phyloP scores from a whole-genome alignment of 2,888 invertebrate genomes.

The Plutella xylostella region DNA sequence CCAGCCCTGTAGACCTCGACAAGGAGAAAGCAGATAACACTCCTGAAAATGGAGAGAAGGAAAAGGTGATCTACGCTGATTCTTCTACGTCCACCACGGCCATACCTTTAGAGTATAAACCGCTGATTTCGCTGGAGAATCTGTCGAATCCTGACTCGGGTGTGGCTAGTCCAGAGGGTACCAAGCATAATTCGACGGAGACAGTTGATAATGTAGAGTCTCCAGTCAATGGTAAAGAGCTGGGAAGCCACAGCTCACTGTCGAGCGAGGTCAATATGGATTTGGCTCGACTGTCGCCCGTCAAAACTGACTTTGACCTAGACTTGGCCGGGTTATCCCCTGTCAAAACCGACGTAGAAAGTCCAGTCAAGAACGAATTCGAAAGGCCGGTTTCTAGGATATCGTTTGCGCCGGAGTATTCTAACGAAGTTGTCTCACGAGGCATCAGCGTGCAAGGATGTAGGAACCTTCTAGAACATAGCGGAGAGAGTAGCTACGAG shows the following conservation, averaged over 20 bases:
- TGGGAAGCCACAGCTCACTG: constrained; percentile 56
- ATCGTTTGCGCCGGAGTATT: constrained; percentile 49
- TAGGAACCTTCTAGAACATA: constrained; percentile 44
- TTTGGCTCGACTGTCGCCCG: constrained; percentile 29
- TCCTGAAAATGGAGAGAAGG: constrained; percentile 70
- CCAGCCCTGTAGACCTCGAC: constrained; percentile 55
- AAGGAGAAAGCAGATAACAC: constrained; percentile 69
- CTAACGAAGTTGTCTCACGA: constrained; percentile 49
- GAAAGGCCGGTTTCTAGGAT: constrained; percentile 43
- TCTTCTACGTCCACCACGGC: constrained; percentile 38
- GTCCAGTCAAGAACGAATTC: constrained; percentile 43
- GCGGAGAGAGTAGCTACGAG: constrained; percentile 48
- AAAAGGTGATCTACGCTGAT: constrained; percentile 64
- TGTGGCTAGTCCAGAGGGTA: constrained; percentile 68
- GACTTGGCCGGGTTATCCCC: constrained; percentile 42
- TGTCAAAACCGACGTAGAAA: constrained; percentile 16
- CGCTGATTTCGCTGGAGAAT: constrained; percentile 47
- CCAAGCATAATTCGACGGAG: constrained; percentile 67
- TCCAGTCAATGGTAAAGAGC: constrained; percentile 50
- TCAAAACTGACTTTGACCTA: constrained; percentile 22
- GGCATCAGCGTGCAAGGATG: constrained; percentile 54
- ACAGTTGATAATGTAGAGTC: constrained; percentile 61
- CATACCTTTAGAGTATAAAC: constrained; percentile 51
- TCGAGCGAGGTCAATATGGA: constrained; percentile 71
- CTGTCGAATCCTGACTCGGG: constrained; percentile 64